phyloP scores from a whole-genome alignment of 2,888 invertebrate genomes.

The Parnassius apollo region DNA sequence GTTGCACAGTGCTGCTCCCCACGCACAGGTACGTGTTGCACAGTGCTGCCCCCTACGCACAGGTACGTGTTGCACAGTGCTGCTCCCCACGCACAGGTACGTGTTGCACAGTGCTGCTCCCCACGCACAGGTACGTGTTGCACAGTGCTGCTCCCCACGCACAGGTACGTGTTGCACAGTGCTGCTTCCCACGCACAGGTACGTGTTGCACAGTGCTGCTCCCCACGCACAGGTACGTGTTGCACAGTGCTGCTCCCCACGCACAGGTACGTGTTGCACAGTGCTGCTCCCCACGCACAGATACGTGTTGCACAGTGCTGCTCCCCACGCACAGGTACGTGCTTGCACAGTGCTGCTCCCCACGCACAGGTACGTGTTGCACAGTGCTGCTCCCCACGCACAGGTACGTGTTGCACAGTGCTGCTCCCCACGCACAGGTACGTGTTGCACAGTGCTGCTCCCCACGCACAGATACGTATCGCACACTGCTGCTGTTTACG shows the following conservation, averaged over 20 bases:
- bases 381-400: not conserved
- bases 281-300: constrained; percentile 81
- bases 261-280: constrained; percentile 84
- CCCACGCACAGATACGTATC: constrained; percentile 62
- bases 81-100: constrained; percentile 84
- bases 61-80: too few relatives aligned
- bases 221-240: constrained; percentile 62
- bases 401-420: too few relatives aligned
- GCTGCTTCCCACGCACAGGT: constrained; percentile 76
- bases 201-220: constrained; percentile 72
- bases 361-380: constrained; percentile 75
- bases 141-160: constrained; percentile 83
- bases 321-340: too few relatives aligned
- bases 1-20: constrained; percentile 79
- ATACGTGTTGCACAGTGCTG: too few relatives aligned
- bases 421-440: too few relatives aligned
- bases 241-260: constrained; percentile 84
- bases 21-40: constrained; percentile 65
- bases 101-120: constrained; percentile 77
- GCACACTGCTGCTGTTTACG: constrained; percentile 83
- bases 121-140: constrained; percentile 67
- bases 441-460: too few relatives aligned
- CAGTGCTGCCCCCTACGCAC: constrained; percentile 84
- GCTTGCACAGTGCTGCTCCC: constrained; percentile 52
- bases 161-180: too few relatives aligned